Conservation (phyloP, 2,888 invertebrate genomes). For the Plusia festucae region DNA sequence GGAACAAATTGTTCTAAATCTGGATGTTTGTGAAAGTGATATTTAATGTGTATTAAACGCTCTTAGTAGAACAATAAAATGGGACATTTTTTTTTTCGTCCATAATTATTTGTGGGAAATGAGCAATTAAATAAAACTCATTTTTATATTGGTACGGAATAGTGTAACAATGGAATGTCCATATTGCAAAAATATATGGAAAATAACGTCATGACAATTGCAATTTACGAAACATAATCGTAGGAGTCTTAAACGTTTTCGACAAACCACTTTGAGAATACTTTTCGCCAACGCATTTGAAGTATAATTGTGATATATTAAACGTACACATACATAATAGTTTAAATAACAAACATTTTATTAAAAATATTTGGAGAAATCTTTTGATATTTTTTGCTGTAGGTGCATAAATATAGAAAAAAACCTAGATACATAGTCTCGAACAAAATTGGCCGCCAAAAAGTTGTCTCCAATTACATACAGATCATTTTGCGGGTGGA, state of each 20-base stretch:
- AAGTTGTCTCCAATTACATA: too few relatives aligned
- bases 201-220: not conserved
- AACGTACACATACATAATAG: not conserved
- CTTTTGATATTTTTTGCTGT: not conserved
- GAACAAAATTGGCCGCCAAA: too few relatives aligned
- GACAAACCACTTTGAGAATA: not conserved
- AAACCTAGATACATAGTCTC: too few relatives aligned
- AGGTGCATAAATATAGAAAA: not conserved
- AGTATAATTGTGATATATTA: not conserved
- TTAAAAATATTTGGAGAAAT: not conserved
- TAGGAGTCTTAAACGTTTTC: too few relatives aligned
- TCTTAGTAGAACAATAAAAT: not conserved
- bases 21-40: slow-evolving; percentile 1
- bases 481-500: too few relatives aligned
- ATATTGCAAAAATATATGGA: not conserved
- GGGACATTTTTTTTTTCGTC: not conserved
- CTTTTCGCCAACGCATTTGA: not conserved
- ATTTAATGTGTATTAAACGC: not conserved
- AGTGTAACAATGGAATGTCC: not conserved
- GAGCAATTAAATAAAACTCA: not conserved
- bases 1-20: not conserved
- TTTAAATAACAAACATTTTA: not conserved
- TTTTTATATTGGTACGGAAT: not conserved
- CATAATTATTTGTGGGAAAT: not conserved
- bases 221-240: not conserved